Evolutionary conservation across 2,113 vertebrate genomes (phyloP).

Genomic region (Marcusenius ussheri): DNA sequence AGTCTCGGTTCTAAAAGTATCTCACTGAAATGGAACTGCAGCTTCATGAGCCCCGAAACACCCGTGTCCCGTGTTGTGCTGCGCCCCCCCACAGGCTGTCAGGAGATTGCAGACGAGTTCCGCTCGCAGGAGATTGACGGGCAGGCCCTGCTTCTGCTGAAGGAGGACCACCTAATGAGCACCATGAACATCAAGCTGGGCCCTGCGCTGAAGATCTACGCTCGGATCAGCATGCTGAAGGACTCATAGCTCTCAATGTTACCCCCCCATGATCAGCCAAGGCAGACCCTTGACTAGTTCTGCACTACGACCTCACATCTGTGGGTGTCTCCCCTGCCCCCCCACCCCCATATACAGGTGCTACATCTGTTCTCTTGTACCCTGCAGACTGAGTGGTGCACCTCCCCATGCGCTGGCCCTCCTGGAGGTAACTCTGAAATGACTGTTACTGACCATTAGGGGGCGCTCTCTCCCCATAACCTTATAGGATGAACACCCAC

Average conservation of each 20-base stretch:
- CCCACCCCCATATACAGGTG: neutral
- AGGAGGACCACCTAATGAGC: conserved; percentile 96
- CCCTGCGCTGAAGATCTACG: conserved; percentile 91
- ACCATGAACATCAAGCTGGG: conserved; percentile 98
- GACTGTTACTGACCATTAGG: neutral
- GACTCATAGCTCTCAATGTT: conserved; percentile 73
- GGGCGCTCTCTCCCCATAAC: neutral
- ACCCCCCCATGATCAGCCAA: neutral
- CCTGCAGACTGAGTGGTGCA: neutral
- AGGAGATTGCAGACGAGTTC: conserved; percentile 94
- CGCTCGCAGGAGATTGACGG: conserved; percentile 91
- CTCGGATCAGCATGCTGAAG: conserved; percentile 93
- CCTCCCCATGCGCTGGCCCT: neutral
- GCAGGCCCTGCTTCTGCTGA: conserved; percentile 86
- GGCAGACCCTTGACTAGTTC: conserved; percentile 20
- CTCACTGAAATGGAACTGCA: neutral
- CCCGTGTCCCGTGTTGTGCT: neutral
- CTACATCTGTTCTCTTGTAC: neutral
- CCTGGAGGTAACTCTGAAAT: neutral
- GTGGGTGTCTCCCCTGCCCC: neutral
- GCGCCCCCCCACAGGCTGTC: conserved; percentile 68
- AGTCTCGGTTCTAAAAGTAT: neutral
- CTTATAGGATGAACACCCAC: neutral
- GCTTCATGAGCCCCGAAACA: neutral
- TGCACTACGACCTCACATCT: neutral